A percentile compares a stretch with the other conserved stretches of the same genome.
phyloP scores from a whole-genome alignment of 1,140 invertebrate genomes.

The Habropoda laboriosa region DNA sequence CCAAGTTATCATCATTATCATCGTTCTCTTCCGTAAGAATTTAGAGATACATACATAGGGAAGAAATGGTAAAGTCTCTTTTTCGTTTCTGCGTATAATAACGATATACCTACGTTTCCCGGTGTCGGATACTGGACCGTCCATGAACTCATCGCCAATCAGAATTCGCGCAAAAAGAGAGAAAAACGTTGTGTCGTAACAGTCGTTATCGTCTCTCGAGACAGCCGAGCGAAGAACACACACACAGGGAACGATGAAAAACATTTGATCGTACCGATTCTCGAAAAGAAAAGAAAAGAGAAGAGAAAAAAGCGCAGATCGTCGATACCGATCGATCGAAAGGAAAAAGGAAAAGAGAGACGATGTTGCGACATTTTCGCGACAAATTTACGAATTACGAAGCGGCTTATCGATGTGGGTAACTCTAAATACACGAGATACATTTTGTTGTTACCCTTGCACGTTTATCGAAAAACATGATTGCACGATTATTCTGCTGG shows the following conservation, averaged over 20 bases:
- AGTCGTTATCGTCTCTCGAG: background rate
- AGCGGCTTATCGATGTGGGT: constrained; percentile 51
- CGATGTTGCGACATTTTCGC: constrained; percentile 13
- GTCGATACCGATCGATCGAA: too few species aligned
- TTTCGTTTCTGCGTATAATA: constrained; percentile 41
- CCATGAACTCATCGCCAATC: too few species aligned
- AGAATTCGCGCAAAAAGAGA: too few species aligned
- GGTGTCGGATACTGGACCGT: constrained; percentile 76
- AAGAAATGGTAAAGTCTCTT: too few species aligned
- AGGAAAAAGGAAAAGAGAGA: background rate
- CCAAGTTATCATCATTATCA: too few species aligned
- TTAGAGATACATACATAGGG: constrained; percentile 63
- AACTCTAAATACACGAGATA: constrained; percentile 58
- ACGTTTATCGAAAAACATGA: constrained; percentile 53
- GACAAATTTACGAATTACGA: constrained; percentile 32
- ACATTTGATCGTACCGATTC: background rate
- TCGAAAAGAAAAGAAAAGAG: background rate
- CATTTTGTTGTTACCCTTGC: constrained; percentile 46
- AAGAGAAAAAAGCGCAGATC: background rate
- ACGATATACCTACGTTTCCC: constrained; percentile 47
- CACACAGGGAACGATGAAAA: too few species aligned
- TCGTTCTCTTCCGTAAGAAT: constrained; percentile 54
- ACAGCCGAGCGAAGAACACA: too few species aligned
- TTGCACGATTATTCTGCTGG: constrained; percentile 37
- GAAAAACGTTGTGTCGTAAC: background rate